phyloP scores from a whole-genome alignment of 1,140 invertebrate species.

The Psilanteris sp. region DNA sequence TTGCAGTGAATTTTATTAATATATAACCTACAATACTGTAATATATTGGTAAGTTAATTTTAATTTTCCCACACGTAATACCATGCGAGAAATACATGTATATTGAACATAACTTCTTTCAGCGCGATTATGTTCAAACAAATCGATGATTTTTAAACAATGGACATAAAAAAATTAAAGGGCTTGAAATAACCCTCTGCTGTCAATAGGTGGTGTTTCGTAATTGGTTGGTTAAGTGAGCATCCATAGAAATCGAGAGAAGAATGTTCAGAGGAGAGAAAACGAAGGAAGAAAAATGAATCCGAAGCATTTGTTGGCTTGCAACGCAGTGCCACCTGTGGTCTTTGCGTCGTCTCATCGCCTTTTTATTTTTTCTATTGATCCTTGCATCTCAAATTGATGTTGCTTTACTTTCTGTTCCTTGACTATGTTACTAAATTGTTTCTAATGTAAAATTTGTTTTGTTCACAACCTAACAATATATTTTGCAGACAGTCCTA shows the following conservation, averaged over 20 bases:
- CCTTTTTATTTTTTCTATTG: background rate
- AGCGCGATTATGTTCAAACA: no score
- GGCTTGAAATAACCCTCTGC: slow-evolving; percentile 54
- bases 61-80: no score
- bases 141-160: no score
- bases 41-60: no score
- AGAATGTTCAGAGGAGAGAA: slow-evolving; percentile 26
- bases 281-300: slow-evolving; percentile 13
- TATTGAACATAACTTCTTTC: no score
- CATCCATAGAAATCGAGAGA: slow-evolving; percentile 23
- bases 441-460: slow-evolving; percentile 46
- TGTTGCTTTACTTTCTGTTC: background rate
- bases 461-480: slow-evolving; percentile 59
- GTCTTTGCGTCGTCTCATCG: background rate
- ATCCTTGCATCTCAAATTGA: background rate
- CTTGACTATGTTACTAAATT: slow-evolving; percentile 14
- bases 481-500: slow-evolving; percentile 19
- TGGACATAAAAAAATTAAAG: slow-evolving; percentile 32
- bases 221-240: slow-evolving; percentile 25
- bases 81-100: no score
- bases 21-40: no score
- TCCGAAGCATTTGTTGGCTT: background rate
- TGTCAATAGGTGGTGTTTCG: slow-evolving; percentile 14
- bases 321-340: background rate
- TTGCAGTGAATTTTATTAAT: no score